phyloP scores from a whole-genome alignment of 2,888 invertebrate genomes.

The Luperina testacea region DNA sequence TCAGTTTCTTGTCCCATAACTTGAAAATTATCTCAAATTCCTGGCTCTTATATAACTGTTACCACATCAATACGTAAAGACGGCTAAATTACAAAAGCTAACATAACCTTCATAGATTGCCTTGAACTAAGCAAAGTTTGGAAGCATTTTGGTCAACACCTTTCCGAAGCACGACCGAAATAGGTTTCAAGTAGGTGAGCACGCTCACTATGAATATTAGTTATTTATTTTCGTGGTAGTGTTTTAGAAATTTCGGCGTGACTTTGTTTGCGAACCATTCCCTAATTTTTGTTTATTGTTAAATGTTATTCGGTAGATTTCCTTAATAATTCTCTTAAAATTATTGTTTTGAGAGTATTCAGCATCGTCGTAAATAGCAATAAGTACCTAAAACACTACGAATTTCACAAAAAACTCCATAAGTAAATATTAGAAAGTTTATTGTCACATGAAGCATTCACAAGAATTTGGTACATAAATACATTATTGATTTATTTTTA shows the following conservation, averaged over 20 bases:
- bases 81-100: constrained; percentile 10
- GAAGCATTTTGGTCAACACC: constrained; percentile 15
- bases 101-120: constrained; percentile 2
- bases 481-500: background rate
- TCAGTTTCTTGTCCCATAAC: background rate
- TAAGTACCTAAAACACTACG: background rate
- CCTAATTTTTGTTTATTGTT: background rate
- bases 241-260: constrained; percentile 2
- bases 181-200: background rate
- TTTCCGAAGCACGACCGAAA: background rate
- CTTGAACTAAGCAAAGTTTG: constrained; percentile 18
- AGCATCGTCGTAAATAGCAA: background rate
- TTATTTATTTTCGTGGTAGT: background rate
- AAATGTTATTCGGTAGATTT: background rate
- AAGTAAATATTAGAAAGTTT: background rate
- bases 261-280: constrained; percentile 1
- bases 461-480: background rate
- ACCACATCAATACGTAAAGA: background rate
- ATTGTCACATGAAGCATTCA: background rate
- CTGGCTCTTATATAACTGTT: background rate
- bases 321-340: too few relatives aligned
- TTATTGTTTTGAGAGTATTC: too few relatives aligned
- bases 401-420: background rate
- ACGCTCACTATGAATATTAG: background rate
- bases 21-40: background rate